Conservation (phyloP, 2,113 vertebrate species). For the Excalfactoria chinensis region DNA sequence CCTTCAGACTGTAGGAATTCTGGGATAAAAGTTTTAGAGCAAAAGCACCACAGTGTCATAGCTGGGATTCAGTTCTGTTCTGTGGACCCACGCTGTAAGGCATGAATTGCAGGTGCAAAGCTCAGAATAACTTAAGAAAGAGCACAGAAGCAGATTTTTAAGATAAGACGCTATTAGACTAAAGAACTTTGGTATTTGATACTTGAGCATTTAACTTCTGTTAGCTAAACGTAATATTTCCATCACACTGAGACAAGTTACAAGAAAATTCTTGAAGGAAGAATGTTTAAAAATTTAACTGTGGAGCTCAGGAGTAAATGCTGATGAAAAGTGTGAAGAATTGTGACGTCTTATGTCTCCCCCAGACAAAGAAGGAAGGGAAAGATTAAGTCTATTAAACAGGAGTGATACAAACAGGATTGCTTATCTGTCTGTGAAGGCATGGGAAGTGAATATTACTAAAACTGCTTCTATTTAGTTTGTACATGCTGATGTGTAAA, state of each 20-base stretch:
- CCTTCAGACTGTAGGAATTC: not conserved
- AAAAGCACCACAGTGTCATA: not conserved
- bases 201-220: not conserved
- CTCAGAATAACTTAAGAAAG: not conserved
- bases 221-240: constrained; percentile 1
- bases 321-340: not conserved
- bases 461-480: not conserved
- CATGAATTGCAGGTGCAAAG: not conserved
- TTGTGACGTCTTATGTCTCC: not conserved
- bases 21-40: not conserved
- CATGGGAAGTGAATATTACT: not conserved
- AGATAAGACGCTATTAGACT: not conserved
- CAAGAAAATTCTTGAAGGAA: not conserved
- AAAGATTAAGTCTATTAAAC: not conserved
- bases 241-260: not conserved
- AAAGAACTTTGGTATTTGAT: not conserved
- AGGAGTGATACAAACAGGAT: not conserved
- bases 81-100: not conserved
- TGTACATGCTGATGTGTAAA: not conserved
- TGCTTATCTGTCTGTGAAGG: not conserved
- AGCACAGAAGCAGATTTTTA: not conserved
- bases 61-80: not conserved
- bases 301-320: not conserved
- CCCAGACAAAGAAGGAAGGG: not conserved
- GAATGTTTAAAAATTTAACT: not conserved